Percentiles rank a stretch among this genome's conserved stretches.
These are phyloP conservation scores for Pseudois nayaur DNA, from an alignment of 2,113 vertebrate genomes.

Conservation along the genomic window DNA sequence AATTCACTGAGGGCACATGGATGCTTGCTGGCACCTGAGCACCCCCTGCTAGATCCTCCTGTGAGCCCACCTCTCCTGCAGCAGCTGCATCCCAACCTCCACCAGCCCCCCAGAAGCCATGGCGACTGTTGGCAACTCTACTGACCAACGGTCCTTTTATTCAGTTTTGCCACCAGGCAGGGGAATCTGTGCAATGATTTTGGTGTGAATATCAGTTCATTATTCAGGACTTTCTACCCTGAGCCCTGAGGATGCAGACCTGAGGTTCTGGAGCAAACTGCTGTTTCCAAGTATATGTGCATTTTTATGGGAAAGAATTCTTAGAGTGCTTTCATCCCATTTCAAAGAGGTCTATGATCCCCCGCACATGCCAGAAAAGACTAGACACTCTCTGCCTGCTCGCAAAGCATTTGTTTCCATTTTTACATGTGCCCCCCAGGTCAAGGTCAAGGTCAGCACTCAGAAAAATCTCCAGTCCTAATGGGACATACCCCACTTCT, in stretches of 20 bases:
- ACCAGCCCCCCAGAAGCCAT: neutral
- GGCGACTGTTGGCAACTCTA: neutral
- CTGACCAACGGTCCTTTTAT: neutral
- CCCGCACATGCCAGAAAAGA: neutral
- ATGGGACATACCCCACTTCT: neutral
- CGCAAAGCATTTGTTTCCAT: neutral
- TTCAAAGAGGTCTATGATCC: neutral
- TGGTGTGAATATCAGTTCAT: neutral
- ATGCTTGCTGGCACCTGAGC: neutral
- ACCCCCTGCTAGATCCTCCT: neutral
- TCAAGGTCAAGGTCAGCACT: neutral
- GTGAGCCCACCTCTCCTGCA: neutral
- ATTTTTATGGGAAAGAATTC: neutral
- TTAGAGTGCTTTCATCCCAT: neutral
- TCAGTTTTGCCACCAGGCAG: neutral
- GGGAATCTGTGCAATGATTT: neutral
- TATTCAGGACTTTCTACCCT: neutral
- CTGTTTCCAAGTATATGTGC: neutral
- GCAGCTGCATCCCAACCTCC: neutral
- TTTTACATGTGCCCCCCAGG: neutral
- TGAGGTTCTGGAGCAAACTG: neutral
- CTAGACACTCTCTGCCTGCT: neutral
- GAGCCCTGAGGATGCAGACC: neutral
- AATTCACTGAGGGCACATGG: neutral
- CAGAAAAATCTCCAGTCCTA: neutral